Conservation (phyloP, 1,140 invertebrate genomes). For the Aphelinus certus region DNA sequence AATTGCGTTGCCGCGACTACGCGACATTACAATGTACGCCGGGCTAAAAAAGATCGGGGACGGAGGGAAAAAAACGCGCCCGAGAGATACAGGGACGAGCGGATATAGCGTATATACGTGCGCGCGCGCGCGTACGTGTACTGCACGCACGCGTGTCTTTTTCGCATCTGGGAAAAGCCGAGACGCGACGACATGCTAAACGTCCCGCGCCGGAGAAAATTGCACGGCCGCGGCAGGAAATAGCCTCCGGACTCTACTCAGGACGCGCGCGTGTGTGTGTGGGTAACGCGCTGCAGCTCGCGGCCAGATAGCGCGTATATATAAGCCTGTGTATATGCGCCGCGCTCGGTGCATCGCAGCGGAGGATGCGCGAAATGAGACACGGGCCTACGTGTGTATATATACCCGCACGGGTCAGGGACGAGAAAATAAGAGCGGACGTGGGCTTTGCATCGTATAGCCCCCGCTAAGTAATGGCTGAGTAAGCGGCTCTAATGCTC, state of each 20-base stretch:
- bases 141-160: neutral
- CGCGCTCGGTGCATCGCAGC: no score
- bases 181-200: slow-evolving; percentile 3
- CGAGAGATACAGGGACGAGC: neutral
- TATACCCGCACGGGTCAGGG: no score
- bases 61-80: neutral
- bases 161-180: slow-evolving; percentile 3
- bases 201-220: slow-evolving; percentile 10
- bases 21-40: slow-evolving; percentile 18
- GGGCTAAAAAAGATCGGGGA: neutral
- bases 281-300: neutral
- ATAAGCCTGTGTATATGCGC: no score
- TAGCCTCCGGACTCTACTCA: neutral
- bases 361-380: no score
- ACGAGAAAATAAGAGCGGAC: no score
- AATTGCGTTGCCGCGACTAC: neutral
- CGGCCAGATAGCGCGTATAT: neutral
- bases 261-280: neutral
- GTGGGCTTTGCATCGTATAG: no score
- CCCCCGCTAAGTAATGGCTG: no score
- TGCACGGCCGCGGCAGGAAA: slow-evolving; percentile 12
- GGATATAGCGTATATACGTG: slow-evolving; percentile 4
- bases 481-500: no score
- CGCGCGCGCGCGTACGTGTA: no score
- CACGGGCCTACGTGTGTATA: no score